Base-by-base conservation (phyloP, 2,888 invertebrate genomes). In the Argyresthia goedartella region DNA sequence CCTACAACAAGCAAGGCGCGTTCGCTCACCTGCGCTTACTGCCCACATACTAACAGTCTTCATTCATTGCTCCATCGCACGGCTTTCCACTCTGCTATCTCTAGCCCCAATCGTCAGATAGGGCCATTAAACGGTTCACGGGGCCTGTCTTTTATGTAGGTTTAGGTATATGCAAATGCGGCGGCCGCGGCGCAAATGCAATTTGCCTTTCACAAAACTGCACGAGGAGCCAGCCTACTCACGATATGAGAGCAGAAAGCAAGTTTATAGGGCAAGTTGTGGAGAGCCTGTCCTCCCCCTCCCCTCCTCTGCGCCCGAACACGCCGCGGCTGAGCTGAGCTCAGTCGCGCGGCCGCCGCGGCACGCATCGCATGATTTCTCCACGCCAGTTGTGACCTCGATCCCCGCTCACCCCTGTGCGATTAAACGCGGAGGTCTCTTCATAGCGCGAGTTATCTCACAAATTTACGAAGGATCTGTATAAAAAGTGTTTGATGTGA, bases 161-260 rank as follows among this genome's bases (percentile, higher is more conserved):
- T 34, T 13, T 25, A 16, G 36, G 39, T 39, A 11, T 43, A 51
- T 52, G 52, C 49, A 52, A 52, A 52, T 63, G 52, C 58, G 53
- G 55, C 54, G 25, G 25, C 25, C 25, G 25, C 25, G 25, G 25
- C 48, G 54, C 57, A 50, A 54, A 54, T 61, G 67, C 66, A 69
- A 73, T 74, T 72, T 67, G 69, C 75, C 76, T 80, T 79, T 80
- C 75, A 79, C 79, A 69, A 77, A 71, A 73, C 57, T 73, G 68
- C 71, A 73, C 64, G 66, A 67, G 61, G 58, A 60, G 59, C 57
- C 58, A 61, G 69, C 72, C 71, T 71, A 69, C 76, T 69, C 76
- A 63, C 71, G 71, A 65, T 72, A 71, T 72, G 73, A 71, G 63
- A 62, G 62, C 71, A 72, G 70, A 73, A 76, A 73, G 67, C 75